Evolutionary conservation across 1,140 invertebrate species (phyloP).

Genomic region (Halesus radiatus): DNA sequence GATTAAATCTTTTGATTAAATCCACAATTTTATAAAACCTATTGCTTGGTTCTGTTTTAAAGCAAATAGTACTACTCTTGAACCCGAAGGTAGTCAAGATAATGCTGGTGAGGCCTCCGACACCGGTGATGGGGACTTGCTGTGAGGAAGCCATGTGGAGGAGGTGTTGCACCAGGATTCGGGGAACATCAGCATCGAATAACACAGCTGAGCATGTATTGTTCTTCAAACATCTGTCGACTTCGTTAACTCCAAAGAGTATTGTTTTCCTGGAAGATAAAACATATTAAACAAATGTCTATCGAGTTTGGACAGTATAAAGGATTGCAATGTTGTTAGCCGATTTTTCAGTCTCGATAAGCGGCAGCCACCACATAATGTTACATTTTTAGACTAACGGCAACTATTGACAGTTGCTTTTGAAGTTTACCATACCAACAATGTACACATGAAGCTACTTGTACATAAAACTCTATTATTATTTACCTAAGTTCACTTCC

Average conservation of each 20-base stretch:
- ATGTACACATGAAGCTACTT: too few relatives aligned
- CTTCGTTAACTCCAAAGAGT: constrained; percentile 52
- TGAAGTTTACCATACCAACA: too few relatives aligned
- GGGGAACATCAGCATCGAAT: constrained; percentile 49
- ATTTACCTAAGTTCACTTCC: constrained; percentile 19
- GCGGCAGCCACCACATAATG: too few relatives aligned
- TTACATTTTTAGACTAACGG: too few relatives aligned
- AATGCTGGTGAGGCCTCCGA: constrained; percentile 23
- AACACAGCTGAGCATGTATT: constrained; percentile 45
- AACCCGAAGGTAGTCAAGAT: constrained; percentile 42
- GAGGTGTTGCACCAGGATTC: constrained; percentile 45
- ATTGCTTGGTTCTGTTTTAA: constrained; percentile 30
- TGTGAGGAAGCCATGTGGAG: constrained; percentile 33
- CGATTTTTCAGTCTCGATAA: too few relatives aligned
- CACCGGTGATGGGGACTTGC: constrained; percentile 45
- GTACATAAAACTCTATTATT: too few relatives aligned
- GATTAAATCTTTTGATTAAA: constrained; percentile 1
- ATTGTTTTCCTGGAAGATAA: constrained; percentile 46
- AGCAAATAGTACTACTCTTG: constrained; percentile 49
- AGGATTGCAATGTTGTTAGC: too few relatives aligned
- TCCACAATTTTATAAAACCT: constrained; percentile 18
- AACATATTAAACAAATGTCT: not conserved
- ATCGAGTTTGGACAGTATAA: too few relatives aligned
- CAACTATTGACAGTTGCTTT: too few relatives aligned
- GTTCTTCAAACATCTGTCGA: constrained; percentile 30